These are phyloP conservation scores for Caenorhabditis briggsae DNA, from an alignment of 1,140 invertebrate genomes.

Conservation along the genomic window DNA sequence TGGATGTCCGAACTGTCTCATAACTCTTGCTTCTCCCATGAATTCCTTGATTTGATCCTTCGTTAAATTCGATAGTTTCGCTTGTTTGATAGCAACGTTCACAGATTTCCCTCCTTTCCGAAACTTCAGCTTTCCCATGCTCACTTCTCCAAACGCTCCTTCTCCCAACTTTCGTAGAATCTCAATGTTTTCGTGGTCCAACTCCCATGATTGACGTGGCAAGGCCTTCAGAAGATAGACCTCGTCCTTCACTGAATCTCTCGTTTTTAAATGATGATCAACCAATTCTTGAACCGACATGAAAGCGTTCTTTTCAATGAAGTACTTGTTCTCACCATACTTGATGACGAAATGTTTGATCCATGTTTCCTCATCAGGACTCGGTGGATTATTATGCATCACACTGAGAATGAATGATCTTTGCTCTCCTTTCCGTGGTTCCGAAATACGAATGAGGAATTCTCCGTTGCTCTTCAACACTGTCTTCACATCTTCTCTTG, in stretches of 20 bases:
- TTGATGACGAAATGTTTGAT: slow-evolving; percentile 65
- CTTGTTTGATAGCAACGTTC: slow-evolving; percentile 66
- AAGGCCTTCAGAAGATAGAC: slow-evolving; percentile 50
- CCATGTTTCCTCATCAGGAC: slow-evolving; percentile 43
- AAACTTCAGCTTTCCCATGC: neutral
- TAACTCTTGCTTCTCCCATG: slow-evolving; percentile 65
- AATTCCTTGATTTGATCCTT: slow-evolving; percentile 57
- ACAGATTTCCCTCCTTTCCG: slow-evolving; percentile 55
- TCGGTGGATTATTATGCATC: slow-evolving; percentile 38
- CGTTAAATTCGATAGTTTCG: slow-evolving; percentile 51
- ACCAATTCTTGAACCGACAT: slow-evolving; percentile 56
- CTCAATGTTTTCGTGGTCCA: slow-evolving; percentile 62
- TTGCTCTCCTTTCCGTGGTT: slow-evolving; percentile 37
- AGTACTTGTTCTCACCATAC: slow-evolving; percentile 39
- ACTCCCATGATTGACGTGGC: slow-evolving; percentile 67
- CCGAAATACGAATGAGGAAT: slow-evolving; percentile 62
- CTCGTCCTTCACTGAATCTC: slow-evolving; percentile 9
- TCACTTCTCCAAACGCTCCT: slow-evolving; percentile 69
- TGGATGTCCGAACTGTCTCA: slow-evolving; percentile 64
- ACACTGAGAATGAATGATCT: slow-evolving; percentile 55
- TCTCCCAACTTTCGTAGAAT: slow-evolving; percentile 65
- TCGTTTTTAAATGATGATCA: slow-evolving; percentile 50
- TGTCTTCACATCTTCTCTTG: slow-evolving; percentile 61
- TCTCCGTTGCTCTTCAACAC: slow-evolving; percentile 60
- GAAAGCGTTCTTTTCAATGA: slow-evolving; percentile 60